Percentiles rank a stretch among this genome's conserved stretches.
These are phyloP conservation scores for Ctenopoma multispine DNA, from an alignment of 2,797 vertebrate species.

Conservation along the genomic window DNA sequence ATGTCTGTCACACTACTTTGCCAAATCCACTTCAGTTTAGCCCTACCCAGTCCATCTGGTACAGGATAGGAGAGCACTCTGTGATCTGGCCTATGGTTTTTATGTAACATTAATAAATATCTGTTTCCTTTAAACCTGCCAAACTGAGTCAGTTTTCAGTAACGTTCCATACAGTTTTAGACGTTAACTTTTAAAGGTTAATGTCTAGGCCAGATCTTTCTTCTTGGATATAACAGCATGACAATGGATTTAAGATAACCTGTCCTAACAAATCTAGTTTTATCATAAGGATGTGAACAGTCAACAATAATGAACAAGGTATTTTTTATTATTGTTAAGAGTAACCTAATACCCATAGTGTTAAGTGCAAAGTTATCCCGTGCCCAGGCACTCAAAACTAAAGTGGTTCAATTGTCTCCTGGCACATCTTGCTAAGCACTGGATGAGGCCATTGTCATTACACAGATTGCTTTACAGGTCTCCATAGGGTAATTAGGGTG, in stretches of 20 bases:
- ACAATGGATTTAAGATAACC: conserved; percentile 50
- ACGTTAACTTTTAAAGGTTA: conserved; percentile 58
- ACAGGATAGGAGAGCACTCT: conserved; percentile 28
- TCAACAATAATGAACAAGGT: conserved; percentile 62
- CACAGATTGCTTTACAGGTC: conserved; percentile 70
- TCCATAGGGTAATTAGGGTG: conserved; percentile 66
- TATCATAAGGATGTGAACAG: conserved; percentile 57
- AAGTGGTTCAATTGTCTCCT: conserved; percentile 72
- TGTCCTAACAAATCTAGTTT: conserved; percentile 66
- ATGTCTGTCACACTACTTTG: conserved; percentile 55
- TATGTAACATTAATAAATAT: conserved; percentile 68
- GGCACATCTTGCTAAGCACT: conserved; percentile 63
- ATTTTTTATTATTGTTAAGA: conserved; percentile 49
- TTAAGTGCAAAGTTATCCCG: conserved; percentile 52
- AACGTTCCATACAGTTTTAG: conserved; percentile 43
- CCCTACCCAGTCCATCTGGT: conserved; percentile 60
- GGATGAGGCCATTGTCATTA: conserved; percentile 73
- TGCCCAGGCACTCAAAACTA: conserved; percentile 55
- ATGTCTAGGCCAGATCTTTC: conserved; percentile 54
- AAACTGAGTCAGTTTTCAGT: conserved; percentile 56
- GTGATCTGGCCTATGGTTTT: conserved; percentile 65
- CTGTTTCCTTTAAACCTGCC: conserved; percentile 62
- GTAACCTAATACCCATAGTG: conserved; percentile 61
- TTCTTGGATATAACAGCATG: conserved; percentile 48
- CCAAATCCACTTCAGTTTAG: conserved; percentile 66